phyloP scores from a whole-genome alignment of 2,113 vertebrate genomes.

The Poecile atricapillus region DNA sequence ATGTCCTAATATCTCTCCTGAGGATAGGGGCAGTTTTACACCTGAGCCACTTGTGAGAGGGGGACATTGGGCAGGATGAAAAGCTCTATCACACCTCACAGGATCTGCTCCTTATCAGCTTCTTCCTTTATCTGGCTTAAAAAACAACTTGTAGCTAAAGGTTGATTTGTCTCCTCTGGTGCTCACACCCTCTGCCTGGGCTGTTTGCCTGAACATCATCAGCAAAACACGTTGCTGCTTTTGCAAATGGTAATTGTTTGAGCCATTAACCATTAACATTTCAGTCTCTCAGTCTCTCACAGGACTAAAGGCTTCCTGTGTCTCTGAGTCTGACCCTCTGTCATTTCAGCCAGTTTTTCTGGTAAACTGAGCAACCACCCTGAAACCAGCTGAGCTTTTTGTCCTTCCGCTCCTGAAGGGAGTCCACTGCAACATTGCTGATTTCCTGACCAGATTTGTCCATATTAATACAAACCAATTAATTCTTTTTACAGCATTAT shows the following conservation, averaged over 20 bases:
- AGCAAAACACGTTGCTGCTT: neutral
- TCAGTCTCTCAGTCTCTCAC: no score
- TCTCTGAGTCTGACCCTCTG: neutral
- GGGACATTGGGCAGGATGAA: neutral
- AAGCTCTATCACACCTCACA: neutral
- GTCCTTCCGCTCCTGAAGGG: neutral
- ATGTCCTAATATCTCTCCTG: neutral
- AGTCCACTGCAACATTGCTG: neutral
- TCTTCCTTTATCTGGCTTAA: neutral
- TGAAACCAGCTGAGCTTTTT: neutral
- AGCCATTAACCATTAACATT: neutral
- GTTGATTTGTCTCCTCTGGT: neutral
- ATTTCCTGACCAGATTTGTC: neutral
- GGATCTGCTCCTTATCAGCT: neutral
- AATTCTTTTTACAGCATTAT: neutral
- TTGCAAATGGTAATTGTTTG: neutral
- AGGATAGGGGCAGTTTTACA: neutral
- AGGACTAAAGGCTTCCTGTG: neutral
- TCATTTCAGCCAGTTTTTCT: neutral
- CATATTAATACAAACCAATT: neutral
- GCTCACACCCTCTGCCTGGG: neutral
- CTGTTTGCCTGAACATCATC: neutral
- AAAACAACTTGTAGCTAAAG: neutral
- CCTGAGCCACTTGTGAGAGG: neutral
- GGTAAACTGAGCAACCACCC: neutral